Percentiles rank a stretch among this genome's conserved stretches.
phyloP scores from a whole-genome alignment of 2,113 vertebrate genomes.

The Burhinus bistriatus region DNA sequence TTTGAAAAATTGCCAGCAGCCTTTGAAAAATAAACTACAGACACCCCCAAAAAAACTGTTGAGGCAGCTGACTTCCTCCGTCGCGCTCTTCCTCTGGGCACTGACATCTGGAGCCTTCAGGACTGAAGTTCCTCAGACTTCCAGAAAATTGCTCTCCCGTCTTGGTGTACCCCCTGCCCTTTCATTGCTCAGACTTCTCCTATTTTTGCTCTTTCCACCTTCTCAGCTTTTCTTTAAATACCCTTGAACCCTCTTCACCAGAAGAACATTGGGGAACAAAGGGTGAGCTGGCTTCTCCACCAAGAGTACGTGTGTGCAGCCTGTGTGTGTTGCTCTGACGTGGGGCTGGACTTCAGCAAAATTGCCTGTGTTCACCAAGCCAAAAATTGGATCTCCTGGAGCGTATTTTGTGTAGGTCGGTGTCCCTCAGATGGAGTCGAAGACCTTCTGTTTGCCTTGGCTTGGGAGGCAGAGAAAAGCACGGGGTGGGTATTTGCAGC shows the following conservation, averaged over 20 bases:
- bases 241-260: not conserved
- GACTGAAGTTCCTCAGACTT: conserved; percentile 5
- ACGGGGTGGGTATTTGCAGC: not conserved
- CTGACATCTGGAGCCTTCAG: not conserved
- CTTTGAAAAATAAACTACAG: not conserved
- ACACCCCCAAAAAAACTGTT: not conserved
- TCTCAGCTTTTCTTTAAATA: conserved; percentile 19
- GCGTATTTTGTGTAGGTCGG: not conserved
- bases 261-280: not conserved
- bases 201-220: not conserved
- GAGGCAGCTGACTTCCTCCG: not conserved
- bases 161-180: not conserved
- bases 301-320: rapidly evolving
- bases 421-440: not conserved
- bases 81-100: not conserved
- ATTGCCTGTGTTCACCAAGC: not conserved
- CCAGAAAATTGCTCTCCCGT: not conserved
- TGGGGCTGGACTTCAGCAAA: not conserved
- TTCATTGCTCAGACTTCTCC: not conserved
- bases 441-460: not conserved
- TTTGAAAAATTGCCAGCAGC: not conserved
- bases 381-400: not conserved
- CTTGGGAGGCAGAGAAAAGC: not conserved
- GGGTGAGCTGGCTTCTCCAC: not conserved
- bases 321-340: rapidly evolving